phyloP scores from a whole-genome alignment of 2,113 vertebrate genomes.

The Toxotes jaculatrix region DNA sequence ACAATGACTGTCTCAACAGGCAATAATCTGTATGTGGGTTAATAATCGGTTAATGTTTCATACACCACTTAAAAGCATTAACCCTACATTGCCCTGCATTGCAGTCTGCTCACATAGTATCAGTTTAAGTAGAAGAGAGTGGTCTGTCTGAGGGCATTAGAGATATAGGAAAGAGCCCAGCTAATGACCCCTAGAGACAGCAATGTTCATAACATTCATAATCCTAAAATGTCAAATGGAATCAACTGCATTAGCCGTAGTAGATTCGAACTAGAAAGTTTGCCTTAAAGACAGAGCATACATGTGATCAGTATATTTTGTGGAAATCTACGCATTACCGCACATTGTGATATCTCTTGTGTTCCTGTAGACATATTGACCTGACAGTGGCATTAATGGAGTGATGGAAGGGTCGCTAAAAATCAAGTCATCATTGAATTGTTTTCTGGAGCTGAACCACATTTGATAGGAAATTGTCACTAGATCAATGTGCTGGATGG shows the following conservation, averaged over 20 bases:
- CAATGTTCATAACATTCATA: slow-evolving; percentile 4
- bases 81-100: slow-evolving; percentile 36
- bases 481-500: too few species aligned
- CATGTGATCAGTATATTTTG: background rate
- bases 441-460: too few species aligned
- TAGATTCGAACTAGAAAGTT: too few species aligned
- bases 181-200: slow-evolving; percentile 24
- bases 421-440: too few species aligned
- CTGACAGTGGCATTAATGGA: background rate
- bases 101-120: slow-evolving; percentile 30
- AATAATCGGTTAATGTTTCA: slow-evolving; percentile 43
- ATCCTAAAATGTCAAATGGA: slow-evolving; percentile 3
- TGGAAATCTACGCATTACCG: background rate
- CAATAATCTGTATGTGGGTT: slow-evolving; percentile 35
- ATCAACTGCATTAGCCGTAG: slow-evolving; percentile 11
- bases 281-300: background rate
- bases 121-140: slow-evolving; percentile 22
- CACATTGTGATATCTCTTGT: background rate
- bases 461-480: background rate
- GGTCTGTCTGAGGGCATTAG: slow-evolving; percentile 35
- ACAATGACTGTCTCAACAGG: slow-evolving; percentile 7
- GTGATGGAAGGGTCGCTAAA: too few species aligned
- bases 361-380: background rate
- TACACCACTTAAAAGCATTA: slow-evolving; percentile 48
- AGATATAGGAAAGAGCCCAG: slow-evolving; percentile 9